Evolutionary conservation across 2,888 invertebrate genomes (phyloP).

Genomic region (Tortricodes alternella): DNA sequence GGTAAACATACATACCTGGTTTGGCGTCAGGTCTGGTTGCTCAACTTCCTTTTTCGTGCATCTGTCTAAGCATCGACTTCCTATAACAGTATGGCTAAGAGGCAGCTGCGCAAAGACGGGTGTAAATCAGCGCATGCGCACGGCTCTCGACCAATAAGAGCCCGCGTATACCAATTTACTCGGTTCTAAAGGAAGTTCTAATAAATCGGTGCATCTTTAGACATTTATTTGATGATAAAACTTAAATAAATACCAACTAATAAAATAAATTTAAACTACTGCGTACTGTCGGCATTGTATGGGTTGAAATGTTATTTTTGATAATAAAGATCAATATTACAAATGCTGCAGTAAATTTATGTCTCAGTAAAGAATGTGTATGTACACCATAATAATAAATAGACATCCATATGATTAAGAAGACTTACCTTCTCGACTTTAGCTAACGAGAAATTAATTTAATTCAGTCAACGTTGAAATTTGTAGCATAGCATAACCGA

Average conservation of each 20-base stretch:
- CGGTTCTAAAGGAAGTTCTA: slow-evolving; percentile 21
- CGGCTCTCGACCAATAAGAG: slow-evolving; percentile 53
- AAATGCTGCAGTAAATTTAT: too few species aligned
- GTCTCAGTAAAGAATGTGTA: too few species aligned
- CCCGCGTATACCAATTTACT: slow-evolving; percentile 34
- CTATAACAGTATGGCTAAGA: slow-evolving; percentile 54
- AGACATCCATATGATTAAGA: too few species aligned
- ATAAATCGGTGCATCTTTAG: slow-evolving; percentile 16
- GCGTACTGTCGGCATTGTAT: too few species aligned
- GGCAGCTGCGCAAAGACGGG: slow-evolving; percentile 58
- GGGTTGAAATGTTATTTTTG: too few species aligned
- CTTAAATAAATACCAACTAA: too few species aligned
- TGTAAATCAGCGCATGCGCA: slow-evolving; percentile 67
- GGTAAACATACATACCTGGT: slow-evolving; percentile 7
- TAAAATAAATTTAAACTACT: too few species aligned
- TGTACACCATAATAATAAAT: too few species aligned
- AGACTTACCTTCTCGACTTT: too few species aligned
- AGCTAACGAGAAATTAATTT: slow-evolving; percentile 4
- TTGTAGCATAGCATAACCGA: neutral
- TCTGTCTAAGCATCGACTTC: slow-evolving; percentile 62
- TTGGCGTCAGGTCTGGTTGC: slow-evolving; percentile 27
- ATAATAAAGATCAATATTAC: too few species aligned
- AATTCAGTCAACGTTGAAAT: neutral
- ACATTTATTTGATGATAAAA: too few species aligned
- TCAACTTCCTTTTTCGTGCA: slow-evolving; percentile 54